Base-by-base conservation (phyloP, 1,140 invertebrate genomes). In the Samia ricini region DNA sequence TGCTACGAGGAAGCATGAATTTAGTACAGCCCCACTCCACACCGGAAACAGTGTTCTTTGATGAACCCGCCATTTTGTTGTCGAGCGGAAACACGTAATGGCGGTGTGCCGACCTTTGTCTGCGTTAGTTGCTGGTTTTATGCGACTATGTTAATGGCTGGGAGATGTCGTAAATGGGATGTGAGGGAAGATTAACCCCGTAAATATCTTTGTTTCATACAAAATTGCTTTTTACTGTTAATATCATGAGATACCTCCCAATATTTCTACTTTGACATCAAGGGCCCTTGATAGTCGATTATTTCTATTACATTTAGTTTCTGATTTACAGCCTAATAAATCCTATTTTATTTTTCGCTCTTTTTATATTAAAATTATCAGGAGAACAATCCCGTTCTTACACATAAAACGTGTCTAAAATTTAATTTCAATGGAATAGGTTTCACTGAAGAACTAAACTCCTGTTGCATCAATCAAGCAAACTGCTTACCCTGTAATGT, bases 101-200 rank as follows among this genome's bases (percentile, higher is more conserved):
- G 62, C 69, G 61, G 64, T 73, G 64, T 55, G 33, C 67, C 63
- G 64, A 68, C 67, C 71, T 73, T 77, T 77, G 69, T 74, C 65
- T 74, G 61, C 64, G 33, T 66, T 73, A 73, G 56, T 69, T 71
- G 66, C 59, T 60, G 64, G 54, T 61, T 75, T 75, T 73, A 73
- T 73, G 68, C 66, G 33, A 59, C 63, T 42, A 65, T 70, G 68
- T 69, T 77, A 73, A 73, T 77, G 63, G 63, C 55, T 64, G 66
- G n/a, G 50, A 68, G 64, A 69, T 49, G 56, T 70, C 61, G 71
- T 76, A 72, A 76, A 72, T 63, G 69, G 26, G 50, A 48, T 56
- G 24, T 49, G 33, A 33, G 26, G 22, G 52, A 23, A 23, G 52
- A 22, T 24, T 51, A 51, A 51, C 19, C 50, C 33, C 33, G 33